Evolutionary conservation across 2,888 invertebrate genomes (phyloP), one percentile per base, ranked within the genome.

Genomic region (Cacoxenus indagator): DNA sequence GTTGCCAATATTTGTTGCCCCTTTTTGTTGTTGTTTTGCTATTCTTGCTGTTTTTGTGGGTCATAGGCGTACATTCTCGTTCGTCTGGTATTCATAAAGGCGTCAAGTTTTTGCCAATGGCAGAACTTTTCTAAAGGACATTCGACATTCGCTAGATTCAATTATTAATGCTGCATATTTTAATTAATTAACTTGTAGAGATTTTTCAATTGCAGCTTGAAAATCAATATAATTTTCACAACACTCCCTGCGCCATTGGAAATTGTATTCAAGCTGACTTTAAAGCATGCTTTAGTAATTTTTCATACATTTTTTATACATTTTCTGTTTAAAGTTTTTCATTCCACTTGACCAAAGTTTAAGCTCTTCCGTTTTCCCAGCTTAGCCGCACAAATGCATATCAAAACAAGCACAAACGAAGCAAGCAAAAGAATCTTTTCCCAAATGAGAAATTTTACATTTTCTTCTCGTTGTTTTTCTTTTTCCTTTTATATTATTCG

Each of bases 161-260:
- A 78, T 80, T 82, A 80, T 82, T 82, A 77, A 57, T 77, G 66
- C 51, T 75, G 64, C 71, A 70, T 77, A 77, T 81, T 78, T 82
- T 80, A 78, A 80, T 80, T 80, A 80, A 80, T 80, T 80, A 82
- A 82, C 83, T 82, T 78, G 78, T 64, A 75, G 75, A 76, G 79
- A 80, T 74, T 82, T 83, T 83, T 75, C 76, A 75, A 79, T 79
- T 76, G 78, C 75, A 54, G 43, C 37, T 67, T 37, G 19, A 51
- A 51, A 51, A 51, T 51, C 51, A 51, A 51, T 51, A 51, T 9
- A 22, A 3, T 11, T 3, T n/a, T n/a, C 11, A 43, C 11, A 43
- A 43, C n/a, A 43, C 45, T 43, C 45, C 3, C 11, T n/a, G n/a
- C n/a, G n/a, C n/a, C 2, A 8, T 43, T 43, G 45, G 11, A 43